A percentile compares a stretch with the other conserved stretches of the same genome.
These are phyloP conservation scores for Ispidina lecontei DNA, from an alignment of 2,797 vertebrate species.

Conservation along the genomic window DNA sequence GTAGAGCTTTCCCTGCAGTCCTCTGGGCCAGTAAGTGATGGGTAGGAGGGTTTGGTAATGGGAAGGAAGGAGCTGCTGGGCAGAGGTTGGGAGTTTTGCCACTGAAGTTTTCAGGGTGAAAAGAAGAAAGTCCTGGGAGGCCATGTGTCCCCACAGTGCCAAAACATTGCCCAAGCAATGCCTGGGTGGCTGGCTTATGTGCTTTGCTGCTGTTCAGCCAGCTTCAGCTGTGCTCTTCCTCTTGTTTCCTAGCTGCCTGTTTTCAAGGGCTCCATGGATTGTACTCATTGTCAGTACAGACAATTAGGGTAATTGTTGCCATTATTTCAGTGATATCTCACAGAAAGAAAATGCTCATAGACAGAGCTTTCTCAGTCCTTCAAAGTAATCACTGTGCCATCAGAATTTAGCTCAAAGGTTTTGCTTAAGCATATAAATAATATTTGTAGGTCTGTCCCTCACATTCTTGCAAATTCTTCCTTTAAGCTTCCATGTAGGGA, in stretches of 20 bases:
- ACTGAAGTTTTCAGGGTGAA: neutral
- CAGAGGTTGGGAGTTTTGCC: neutral
- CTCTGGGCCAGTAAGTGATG: neutral
- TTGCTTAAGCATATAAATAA: constrained; percentile 8
- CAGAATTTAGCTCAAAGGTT: constrained; percentile 26
- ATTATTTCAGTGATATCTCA: constrained; percentile 37
- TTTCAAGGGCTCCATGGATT: constrained; percentile 28
- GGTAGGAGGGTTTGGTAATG: neutral
- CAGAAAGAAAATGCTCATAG: constrained; percentile 19
- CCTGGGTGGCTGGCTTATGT: neutral
- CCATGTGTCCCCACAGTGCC: neutral
- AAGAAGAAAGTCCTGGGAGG: neutral
- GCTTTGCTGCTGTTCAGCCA: neutral
- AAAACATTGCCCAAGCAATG: neutral
- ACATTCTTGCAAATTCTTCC: constrained; percentile 72
- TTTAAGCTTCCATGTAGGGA: constrained; percentile 67
- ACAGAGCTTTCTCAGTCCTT: neutral
- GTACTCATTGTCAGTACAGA: constrained; percentile 8
- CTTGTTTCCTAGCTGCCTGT: constrained; percentile 1
- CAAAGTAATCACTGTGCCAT: neutral
- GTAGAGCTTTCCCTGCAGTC: neutral
- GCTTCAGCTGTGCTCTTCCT: constrained; percentile 3
- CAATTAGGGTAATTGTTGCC: constrained; percentile 41
- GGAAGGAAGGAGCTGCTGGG: neutral
- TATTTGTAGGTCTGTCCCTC: constrained; percentile 68